Evolutionary conservation across 2,888 invertebrate genomes (phyloP).

Genomic region (Diloba caeruleocephala): DNA sequence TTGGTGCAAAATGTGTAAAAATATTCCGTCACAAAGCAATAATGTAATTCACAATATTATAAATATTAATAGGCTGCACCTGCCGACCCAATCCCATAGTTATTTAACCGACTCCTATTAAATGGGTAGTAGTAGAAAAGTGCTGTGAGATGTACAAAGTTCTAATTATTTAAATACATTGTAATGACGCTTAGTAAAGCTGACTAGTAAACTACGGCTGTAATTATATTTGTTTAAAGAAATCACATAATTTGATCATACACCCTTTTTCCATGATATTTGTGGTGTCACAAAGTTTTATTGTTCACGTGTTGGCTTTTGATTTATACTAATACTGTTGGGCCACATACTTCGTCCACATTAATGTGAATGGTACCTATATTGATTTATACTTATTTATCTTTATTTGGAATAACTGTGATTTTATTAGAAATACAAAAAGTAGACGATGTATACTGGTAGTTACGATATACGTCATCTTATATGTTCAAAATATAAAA

Average conservation of each 20-base stretch:
- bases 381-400: too few relatives aligned
- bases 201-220: not conserved
- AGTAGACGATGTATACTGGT: not conserved
- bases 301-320: not conserved
- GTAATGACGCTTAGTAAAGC: conserved; percentile 2
- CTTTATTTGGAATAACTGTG: not conserved
- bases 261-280: too few relatives aligned
- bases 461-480: not conserved
- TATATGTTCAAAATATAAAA: too few relatives aligned
- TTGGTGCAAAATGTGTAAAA: conserved; percentile 19
- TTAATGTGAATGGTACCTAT: not conserved
- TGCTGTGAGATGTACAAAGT: conserved; percentile 13
- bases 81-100: not conserved
- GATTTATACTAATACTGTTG: not conserved
- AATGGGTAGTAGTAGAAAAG: conserved; percentile 10
- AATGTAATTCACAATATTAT: conserved; percentile 25
- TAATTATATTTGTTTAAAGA: not conserved
- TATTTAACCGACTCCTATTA: conserved; percentile 6
- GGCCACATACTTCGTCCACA: not conserved
- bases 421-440: not conserved
- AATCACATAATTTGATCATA: too few relatives aligned
- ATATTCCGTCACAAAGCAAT: conserved; percentile 39
- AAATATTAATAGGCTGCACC: conserved; percentile 18
- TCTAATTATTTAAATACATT: conserved; percentile 4
- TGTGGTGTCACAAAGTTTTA: not conserved